Evolutionary conservation across 2,888 invertebrate genomes (phyloP).

Genomic region (Yponomeuta malinellus): DNA sequence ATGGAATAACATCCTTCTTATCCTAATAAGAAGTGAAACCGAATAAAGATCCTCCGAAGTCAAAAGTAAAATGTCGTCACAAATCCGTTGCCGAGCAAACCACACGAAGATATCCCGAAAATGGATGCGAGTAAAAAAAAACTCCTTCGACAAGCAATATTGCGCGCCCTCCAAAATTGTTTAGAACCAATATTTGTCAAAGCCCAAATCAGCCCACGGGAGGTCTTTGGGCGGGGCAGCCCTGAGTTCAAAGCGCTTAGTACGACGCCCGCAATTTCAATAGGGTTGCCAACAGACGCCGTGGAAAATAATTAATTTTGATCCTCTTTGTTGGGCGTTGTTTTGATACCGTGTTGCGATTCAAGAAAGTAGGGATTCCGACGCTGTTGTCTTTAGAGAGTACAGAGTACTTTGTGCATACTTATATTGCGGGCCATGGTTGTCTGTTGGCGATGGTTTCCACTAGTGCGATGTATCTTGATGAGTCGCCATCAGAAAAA

Average conservation of each 20-base stretch:
- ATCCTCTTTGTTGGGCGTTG: not conserved
- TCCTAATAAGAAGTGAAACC: no score
- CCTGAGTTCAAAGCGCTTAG: conserved; percentile 16
- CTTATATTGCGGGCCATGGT: no score
- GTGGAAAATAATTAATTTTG: not conserved
- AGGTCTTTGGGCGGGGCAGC: conserved; percentile 11
- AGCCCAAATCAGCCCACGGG: conserved; percentile 40
- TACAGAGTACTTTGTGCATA: no score
- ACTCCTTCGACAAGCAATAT: conserved; percentile 28
- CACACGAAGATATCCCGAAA: not conserved
- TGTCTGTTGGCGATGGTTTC: no score
- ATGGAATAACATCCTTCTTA: no score
- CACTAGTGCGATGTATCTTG: no score
- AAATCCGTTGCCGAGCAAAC: no score
- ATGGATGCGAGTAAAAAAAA: not conserved
- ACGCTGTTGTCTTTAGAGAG: no score
- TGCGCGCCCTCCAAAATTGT: conserved; percentile 41
- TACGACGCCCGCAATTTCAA: not conserved
- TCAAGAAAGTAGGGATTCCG: not conserved
- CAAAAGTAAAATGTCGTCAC: no score
- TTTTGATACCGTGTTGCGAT: not conserved
- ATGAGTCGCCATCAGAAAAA: no score
- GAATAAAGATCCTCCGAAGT: no score
- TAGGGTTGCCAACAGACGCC: not conserved
- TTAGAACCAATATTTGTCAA: conserved; percentile 61